phyloP scores from a whole-genome alignment of 2,113 vertebrate genomes.

The Saccopteryx bilineata region DNA sequence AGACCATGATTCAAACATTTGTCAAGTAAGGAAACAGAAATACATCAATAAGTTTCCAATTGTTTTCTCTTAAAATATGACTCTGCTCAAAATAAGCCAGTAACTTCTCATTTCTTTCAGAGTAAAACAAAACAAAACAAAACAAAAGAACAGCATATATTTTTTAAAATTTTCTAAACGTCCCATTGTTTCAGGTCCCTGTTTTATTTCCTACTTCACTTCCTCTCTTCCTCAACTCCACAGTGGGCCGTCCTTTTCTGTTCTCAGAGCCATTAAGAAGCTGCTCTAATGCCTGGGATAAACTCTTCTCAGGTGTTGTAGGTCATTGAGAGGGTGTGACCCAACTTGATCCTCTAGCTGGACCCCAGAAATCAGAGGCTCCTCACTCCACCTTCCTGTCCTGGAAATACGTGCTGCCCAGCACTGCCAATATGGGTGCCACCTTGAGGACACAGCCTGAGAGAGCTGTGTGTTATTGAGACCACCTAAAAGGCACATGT shows the following conservation, averaged over 20 bases:
- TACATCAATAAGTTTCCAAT: neutral
- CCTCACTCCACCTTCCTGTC: neutral
- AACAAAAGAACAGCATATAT: neutral
- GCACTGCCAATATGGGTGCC: neutral
- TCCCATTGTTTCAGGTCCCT: too few species aligned
- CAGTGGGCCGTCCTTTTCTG: too few species aligned
- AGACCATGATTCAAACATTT: too few species aligned
- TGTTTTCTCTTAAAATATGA: neutral
- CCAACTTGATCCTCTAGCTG: neutral
- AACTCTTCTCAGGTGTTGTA: accelerated
- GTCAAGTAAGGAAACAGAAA: neutral
- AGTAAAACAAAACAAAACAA: neutral
- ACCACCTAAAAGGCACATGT: neutral
- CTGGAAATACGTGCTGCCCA: neutral
- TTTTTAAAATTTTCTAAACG: neutral
- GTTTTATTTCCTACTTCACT: neutral
- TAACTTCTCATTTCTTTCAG: neutral
- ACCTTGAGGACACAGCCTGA: neutral
- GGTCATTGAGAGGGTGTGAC: neutral
- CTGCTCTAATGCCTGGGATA: accelerated
- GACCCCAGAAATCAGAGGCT: neutral
- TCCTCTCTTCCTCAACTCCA: accelerated
- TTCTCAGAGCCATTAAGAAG: too few species aligned
- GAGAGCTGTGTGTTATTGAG: neutral
- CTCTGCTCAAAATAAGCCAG: neutral